A percentile compares a stretch with the other conserved stretches of the same genome.
These are phyloP conservation scores for Semnopithecus entellus DNA, from an alignment of 2,113 vertebrate species.

Conservation along the genomic window DNA sequence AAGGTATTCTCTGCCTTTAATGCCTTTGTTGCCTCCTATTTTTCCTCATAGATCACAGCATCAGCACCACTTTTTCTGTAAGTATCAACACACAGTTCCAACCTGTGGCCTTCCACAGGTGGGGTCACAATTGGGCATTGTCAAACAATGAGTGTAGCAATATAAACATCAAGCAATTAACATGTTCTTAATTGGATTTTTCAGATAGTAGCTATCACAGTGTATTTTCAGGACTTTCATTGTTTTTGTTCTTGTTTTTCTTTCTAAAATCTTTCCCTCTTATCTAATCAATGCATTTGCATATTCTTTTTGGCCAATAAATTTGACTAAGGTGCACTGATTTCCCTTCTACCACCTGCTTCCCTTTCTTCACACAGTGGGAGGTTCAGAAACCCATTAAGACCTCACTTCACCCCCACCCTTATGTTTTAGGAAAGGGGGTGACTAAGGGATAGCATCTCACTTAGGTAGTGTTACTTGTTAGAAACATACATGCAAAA, in stretches of 20 bases:
- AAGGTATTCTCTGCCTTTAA: conserved; percentile 1
- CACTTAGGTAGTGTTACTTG: neutral
- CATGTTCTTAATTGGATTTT: neutral
- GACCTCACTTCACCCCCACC: conserved; percentile 70
- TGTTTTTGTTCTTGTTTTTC: conserved; percentile 53
- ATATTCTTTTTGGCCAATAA: conserved; percentile 70
- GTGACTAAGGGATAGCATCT: neutral
- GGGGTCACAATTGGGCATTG: neutral
- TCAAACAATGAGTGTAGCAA: neutral
- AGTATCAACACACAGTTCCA: neutral
- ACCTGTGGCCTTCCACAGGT: neutral
- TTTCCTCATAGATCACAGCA: neutral
- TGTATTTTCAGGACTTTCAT: neutral
- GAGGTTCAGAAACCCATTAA: conserved; percentile 80
- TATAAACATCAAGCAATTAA: too few species aligned
- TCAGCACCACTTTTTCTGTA: neutral
- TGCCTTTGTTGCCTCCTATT: conserved; percentile 21
- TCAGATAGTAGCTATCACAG: conserved; percentile 13
- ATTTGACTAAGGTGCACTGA: conserved; percentile 21
- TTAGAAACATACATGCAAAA: neutral
- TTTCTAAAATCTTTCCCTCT: conserved; percentile 16
- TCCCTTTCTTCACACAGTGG: conserved; percentile 75
- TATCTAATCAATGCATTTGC: conserved; percentile 30
- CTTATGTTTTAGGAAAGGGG: neutral
- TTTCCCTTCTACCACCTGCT: conserved; percentile 67